Conservation (phyloP, 2,888 invertebrate genomes). For the Bombyx huttoni region DNA sequence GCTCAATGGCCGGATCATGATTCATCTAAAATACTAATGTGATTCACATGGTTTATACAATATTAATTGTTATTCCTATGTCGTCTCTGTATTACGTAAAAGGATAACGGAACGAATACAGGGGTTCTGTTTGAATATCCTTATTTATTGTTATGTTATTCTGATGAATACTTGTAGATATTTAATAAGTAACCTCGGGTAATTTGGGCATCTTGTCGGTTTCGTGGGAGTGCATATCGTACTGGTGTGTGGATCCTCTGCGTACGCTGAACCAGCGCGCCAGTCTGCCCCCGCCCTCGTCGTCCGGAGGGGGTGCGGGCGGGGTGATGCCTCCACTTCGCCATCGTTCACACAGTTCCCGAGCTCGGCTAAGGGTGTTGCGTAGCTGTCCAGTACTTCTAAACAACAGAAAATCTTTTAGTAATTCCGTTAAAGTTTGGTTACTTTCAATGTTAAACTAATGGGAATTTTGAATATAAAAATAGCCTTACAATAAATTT, state of each 20-base stretch:
- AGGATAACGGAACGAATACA: slow-evolving; percentile 13
- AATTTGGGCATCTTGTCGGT: slow-evolving; percentile 83
- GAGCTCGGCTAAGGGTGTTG: slow-evolving; percentile 85
- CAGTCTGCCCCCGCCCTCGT: slow-evolving; percentile 80
- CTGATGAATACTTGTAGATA: no score
- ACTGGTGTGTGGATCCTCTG: slow-evolving; percentile 86
- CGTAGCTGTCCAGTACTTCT: slow-evolving; percentile 85
- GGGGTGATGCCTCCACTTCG: slow-evolving; percentile 60
- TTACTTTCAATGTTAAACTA: no score
- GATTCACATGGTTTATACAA: slow-evolving; percentile 46
- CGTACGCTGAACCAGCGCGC: slow-evolving; percentile 93
- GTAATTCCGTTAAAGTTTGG: not conserved
- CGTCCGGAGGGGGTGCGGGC: slow-evolving; percentile 59
- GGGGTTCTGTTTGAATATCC: not conserved
- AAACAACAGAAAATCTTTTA: slow-evolving; percentile 8
- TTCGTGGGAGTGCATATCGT: slow-evolving; percentile 75
- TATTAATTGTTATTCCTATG: slow-evolving; percentile 21
- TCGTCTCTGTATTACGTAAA: slow-evolving; percentile 3
- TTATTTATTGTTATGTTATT: no score
- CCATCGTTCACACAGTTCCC: slow-evolving; percentile 88
- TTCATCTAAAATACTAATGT: slow-evolving; percentile 57
- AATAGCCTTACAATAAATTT: no score
- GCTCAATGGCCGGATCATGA: slow-evolving; percentile 52
- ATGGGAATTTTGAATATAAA: no score
- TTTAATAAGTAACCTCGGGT: slow-evolving; percentile 74